Conservation (phyloP, 2,888 invertebrate genomes). For the Diabrotica balteata region DNA sequence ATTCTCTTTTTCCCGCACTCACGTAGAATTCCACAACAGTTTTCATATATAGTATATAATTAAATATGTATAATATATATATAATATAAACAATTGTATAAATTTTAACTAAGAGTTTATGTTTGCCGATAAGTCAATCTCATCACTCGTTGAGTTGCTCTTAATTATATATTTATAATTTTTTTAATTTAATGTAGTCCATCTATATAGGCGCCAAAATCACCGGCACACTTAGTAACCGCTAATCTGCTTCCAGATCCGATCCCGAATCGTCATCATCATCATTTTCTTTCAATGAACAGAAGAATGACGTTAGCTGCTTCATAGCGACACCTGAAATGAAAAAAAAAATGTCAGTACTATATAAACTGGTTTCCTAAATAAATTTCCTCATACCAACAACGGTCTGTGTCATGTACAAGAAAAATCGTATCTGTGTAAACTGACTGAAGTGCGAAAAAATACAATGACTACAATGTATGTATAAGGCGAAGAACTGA, state of each 20-base stretch:
- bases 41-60: conserved; percentile 48
- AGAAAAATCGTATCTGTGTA: no score
- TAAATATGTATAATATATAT: conserved; percentile 51
- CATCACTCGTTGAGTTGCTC: conserved; percentile 31
- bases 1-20: conserved; percentile 44
- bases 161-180: conserved; percentile 34
- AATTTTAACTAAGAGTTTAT: conserved; percentile 57
- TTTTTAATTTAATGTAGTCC: conserved; percentile 42
- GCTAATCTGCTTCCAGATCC: conserved; percentile 28
- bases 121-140: conserved; percentile 17
- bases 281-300: conserved; percentile 72
- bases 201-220: conserved; percentile 44
- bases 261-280: conserved; percentile 63
- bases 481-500: no score
- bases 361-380: no score
- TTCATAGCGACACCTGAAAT: conserved; percentile 72
- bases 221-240: conserved; percentile 32
- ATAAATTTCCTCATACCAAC: no score
- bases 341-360: background rate
- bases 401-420: no score
- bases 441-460: no score
- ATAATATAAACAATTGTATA: conserved; percentile 61
- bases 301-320: conserved; percentile 77
- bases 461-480: no score
- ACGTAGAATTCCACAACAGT: conserved; percentile 42